Base-by-base conservation (phyloP, 2,888 invertebrate genomes). In the Spicauda simplicius region DNA sequence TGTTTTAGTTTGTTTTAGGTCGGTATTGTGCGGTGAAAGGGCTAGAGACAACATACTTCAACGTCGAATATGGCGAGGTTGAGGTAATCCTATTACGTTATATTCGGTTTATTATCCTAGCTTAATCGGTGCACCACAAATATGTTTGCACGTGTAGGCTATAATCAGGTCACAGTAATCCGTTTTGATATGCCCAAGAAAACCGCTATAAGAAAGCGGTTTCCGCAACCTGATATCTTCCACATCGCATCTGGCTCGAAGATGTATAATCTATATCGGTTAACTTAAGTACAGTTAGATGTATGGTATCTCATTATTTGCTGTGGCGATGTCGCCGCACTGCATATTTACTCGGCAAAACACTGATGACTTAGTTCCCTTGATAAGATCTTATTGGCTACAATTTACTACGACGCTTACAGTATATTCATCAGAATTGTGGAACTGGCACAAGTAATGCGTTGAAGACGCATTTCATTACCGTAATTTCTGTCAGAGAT, bases 241-340 rank as follows among this genome's bases (percentile, higher is more conserved):
- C 37, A 54, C 20, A 30, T 55, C 33, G 19, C 48, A 48, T 60
- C 60, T 45, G 33, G 19, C 7, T 48, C 33, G n/a, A 30, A 65
- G 55, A 54, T 33, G 59, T 66, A 55, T 54, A 19, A 66, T 60
- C 48, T 53, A 16, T 20, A 37, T 62, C 19, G 37, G 14, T 48
- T 33, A 41, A 57, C 33, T 56, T 16, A n/a, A 41, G 19, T 65
- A 65, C 65, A 59, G 65, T 54, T 65, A 48, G 53, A 64, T 57
- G 55, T 55, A 48, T 63, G 63, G 63, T 63, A 57, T 20, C 56
- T 57, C 64, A 64, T 64, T 64, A 64, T 64, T 64, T 56, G 57
- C 57, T 20, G 19, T 50, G 10, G 20, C 41, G 37, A 41, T 65
- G 58, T 65, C 58, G 64, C 58, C n/a, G 5, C 58, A 45, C 64